These are phyloP conservation scores for Spongilla lacustris DNA, from an alignment of 37 sponge, comb jelly and placozoan species.

Conservation along the genomic window DNA sequence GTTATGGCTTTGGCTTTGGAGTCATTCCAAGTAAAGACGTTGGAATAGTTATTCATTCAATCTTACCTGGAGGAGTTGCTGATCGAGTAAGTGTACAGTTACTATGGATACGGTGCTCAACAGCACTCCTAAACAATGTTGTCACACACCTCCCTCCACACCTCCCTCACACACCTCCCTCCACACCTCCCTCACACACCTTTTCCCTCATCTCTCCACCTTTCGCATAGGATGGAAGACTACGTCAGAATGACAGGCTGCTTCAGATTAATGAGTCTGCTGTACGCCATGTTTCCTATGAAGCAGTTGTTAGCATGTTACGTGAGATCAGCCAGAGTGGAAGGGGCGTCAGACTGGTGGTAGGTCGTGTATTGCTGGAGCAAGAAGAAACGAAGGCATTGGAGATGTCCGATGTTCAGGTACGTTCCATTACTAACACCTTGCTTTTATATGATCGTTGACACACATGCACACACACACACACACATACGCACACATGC, in stretches of 20 bases:
- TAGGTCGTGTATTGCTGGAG: neutral
- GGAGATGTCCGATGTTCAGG: neutral
- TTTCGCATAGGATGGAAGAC: slow-evolving; percentile 56
- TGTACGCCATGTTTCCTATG: slow-evolving; percentile 42
- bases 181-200: neutral
- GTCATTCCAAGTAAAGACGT: slow-evolving; percentile 17
- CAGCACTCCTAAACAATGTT: neutral
- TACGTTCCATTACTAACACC: neutral
- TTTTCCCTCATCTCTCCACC: neutral
- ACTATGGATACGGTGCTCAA: neutral
- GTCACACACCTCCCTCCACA: neutral
- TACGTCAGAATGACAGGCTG: slow-evolving; percentile 62
- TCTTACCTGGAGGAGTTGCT: slow-evolving; percentile 49
- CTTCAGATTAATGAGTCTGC: slow-evolving; percentile 72
- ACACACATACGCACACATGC: too few relatives aligned
- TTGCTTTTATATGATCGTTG: neutral
- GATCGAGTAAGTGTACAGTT: slow-evolving; percentile 30
- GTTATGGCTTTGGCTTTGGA: slow-evolving; percentile 67
- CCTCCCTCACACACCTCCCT: neutral
- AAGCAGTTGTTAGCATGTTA: slow-evolving; percentile 50
- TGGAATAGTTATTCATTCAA: slow-evolving; percentile 43
- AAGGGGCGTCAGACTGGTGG: slow-evolving; percentile 49
- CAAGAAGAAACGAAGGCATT: neutral
- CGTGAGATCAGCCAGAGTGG: slow-evolving; percentile 17
- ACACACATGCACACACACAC: slow-evolving; percentile 4